Conservation (phyloP, 2,888 invertebrate species). For the Eurytoma californica region DNA sequence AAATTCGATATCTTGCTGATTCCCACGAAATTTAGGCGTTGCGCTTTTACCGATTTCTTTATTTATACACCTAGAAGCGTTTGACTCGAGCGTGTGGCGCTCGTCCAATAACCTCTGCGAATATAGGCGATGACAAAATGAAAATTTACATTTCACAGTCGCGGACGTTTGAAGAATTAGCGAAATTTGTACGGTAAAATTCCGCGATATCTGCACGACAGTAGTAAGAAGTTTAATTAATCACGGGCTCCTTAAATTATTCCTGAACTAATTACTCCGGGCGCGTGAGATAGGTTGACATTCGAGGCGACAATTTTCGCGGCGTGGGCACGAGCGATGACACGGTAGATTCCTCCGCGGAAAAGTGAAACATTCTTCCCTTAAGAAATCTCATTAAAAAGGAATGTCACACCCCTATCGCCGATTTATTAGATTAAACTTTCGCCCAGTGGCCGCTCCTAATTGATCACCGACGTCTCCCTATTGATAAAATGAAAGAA, state of each 20-base stretch:
- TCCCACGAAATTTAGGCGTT: too few species aligned
- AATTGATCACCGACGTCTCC: constrained; percentile 42
- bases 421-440: constrained; percentile 54
- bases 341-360: constrained; percentile 21
- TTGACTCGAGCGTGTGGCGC: too few species aligned
- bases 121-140: too few species aligned
- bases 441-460: constrained; percentile 30
- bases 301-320: constrained; percentile 23
- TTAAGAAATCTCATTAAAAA: constrained; percentile 52
- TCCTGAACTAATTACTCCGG: constrained; percentile 33
- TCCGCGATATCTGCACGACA: too few species aligned
- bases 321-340: constrained; percentile 18
- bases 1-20: too few species aligned
- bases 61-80: too few species aligned
- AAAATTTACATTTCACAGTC: too few species aligned
- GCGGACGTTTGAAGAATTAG: too few species aligned
- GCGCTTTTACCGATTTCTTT: too few species aligned
- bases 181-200: too few species aligned
- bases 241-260: constrained; percentile 14
- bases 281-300: constrained; percentile 19
- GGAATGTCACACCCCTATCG: constrained; percentile 43
- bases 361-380: constrained; percentile 52
- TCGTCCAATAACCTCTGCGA: too few species aligned
- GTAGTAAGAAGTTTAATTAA: constrained; percentile 33
- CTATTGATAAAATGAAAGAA: constrained; percentile 19